Evolutionary conservation across 2,113 vertebrate species (phyloP), one percentile per base, ranked within the genome.

Genomic region (Saccopteryx bilineata): DNA sequence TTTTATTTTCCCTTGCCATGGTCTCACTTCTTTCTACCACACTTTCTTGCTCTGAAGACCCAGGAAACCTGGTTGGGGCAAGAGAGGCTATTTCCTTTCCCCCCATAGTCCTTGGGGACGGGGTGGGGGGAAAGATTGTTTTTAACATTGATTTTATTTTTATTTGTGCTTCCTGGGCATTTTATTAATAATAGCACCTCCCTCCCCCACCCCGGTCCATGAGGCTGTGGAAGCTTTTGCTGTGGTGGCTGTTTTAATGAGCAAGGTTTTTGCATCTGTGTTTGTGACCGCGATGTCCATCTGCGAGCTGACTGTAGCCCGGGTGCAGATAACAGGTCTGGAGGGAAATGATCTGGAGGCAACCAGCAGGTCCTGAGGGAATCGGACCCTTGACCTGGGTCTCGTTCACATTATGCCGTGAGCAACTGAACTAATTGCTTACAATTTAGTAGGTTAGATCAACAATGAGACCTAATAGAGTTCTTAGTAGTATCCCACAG

Each of bases 371-470:
- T 92, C 94, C 86, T 75, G 33, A 83, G 83, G 86, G 75, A 93
- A 87, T 72, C 74, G 78, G 79, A 85, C 68, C 71, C 61, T 92
- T 91, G 87, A 91, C 91, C 83, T 90, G 56, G 61, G 23, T 74
- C 83, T 93, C 68, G 65, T 94, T 80, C 90, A 82, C 52, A 58
- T 85, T 75, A 63, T 39, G 17, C 76, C 52, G 76, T 23, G n/a
- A 95, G 60, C 71, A 90, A 56, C 39, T 76, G 65, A 54, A 88
- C 65, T 74, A 65, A 89, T 72, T 91, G 93, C 71, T 89, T 23
- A 54, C 60, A 74, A 24, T 74, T 92, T 58, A 95, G 80, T 46
- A 94, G 90, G 91, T 93, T 79, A 95, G 63, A 93, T 82, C 50
- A 48, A 81, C 75, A 87, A 56, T 17, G 76, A 52, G 48, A 18